phyloP scores from a whole-genome alignment of 1,140 invertebrate genomes.

The Holcopasites calliopsidis region DNA sequence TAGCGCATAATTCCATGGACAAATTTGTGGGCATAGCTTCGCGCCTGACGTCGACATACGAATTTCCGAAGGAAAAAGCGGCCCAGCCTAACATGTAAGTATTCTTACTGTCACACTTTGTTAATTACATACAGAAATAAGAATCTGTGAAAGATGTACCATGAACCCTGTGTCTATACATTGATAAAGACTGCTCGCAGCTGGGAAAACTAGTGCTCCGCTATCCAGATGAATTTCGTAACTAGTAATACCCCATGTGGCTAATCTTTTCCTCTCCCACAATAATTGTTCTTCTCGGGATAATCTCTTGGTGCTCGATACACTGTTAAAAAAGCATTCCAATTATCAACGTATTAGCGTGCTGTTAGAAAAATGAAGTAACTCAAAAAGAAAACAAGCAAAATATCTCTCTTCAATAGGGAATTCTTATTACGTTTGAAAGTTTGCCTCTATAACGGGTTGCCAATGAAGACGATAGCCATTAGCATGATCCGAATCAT shows the following conservation, averaged over 20 bases:
- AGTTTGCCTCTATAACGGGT: constrained; percentile 86
- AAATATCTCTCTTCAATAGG: too few species aligned
- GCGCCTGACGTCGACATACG: constrained; percentile 84
- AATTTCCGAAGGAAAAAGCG: constrained; percentile 86
- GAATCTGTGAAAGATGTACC: constrained; percentile 77
- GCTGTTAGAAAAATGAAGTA: not conserved
- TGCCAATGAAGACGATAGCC: constrained; percentile 84
- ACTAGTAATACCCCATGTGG: constrained; percentile 95
- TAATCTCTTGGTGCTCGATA: constrained; percentile 80
- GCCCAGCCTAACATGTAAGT: constrained; percentile 80
- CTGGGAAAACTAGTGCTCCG: constrained; percentile 94
- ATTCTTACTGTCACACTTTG: not conserved
- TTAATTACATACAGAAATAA: not conserved
- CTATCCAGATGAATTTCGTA: constrained; percentile 91
- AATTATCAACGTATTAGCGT: not conserved
- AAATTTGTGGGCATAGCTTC: constrained; percentile 94
- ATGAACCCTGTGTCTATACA: constrained; percentile 87
- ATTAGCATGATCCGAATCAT: constrained; percentile 79
- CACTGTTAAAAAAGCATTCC: constrained; percentile 62
- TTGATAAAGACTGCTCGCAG: constrained; percentile 90
- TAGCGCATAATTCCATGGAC: constrained; percentile 91
- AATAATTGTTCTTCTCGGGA: constrained; percentile 94
- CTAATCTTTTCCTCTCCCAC: constrained; percentile 93
- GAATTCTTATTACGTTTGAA: constrained; percentile 80
- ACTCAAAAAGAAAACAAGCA: too few species aligned